Base-by-base conservation (phyloP, 1,140 invertebrate species). In the Zaprionus camerounensis region DNA sequence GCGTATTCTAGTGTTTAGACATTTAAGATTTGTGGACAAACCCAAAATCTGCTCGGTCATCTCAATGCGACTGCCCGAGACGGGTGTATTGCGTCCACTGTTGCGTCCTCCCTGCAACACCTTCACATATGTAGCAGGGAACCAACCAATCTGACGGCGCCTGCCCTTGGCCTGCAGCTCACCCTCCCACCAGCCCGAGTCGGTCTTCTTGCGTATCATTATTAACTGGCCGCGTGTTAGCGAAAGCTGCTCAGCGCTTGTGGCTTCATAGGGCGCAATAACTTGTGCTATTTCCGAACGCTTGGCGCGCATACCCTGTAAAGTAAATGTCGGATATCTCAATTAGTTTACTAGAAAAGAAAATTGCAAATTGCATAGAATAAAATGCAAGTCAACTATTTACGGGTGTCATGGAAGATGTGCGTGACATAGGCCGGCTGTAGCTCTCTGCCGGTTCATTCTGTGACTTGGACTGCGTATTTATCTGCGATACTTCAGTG, bases 101-200 rank as follows among this genome's bases (percentile, higher is more conserved):
- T 94, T 94, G 53, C 95, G 93, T 1, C 95, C 95, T 24, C 94
- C 95, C 59, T 94, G 94, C 41, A 97, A 88, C 58, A 97, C 95
- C 94, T 99, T 99, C 0, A 99, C 98, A 92, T 99, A 99, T 56
- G 97, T 98, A 22, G 98, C 98, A 9, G 98, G 98, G 93, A 99
- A 99, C 98, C 98, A 99, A 5, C 98, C 98, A 64, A 99, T 96
- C 94, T 99, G 97, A 61, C 97, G 94, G 91, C 98, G 98, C 79
- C 98, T 96, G n/a, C 98, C 98, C 93, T 98, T 98, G 13, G 97
- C 98, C 94, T 99, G 98, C 26, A 99, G 93, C 93, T 99, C 99
- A 55, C 99, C 99, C 95, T 99, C 99, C 99, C 99, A 99, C 99
- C 99, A 99, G 22, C 98, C 98, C 76, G 97, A 97, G 63, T 97